Conservation (phyloP, 2,113 vertebrate genomes). For the Ctenomys sociabilis region DNA sequence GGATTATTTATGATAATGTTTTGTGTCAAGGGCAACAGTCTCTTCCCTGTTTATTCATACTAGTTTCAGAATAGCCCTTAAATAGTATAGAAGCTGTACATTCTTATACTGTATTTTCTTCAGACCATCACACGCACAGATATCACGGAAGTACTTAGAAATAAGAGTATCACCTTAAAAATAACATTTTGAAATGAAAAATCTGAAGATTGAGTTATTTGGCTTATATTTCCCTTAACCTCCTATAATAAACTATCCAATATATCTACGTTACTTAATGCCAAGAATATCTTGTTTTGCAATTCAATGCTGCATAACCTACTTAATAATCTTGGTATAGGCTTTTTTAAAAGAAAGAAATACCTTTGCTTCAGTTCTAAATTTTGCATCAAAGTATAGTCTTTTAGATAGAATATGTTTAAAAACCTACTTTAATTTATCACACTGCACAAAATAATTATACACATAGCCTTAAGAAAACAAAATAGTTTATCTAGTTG, state of each 20-base stretch:
- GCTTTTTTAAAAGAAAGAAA: background rate
- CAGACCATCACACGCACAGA: background rate
- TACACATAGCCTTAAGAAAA: slow-evolving; percentile 12
- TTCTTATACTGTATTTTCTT: background rate
- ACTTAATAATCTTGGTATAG: background rate
- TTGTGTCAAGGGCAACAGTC: background rate
- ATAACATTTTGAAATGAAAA: background rate
- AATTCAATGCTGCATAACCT: background rate
- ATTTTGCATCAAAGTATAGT: background rate
- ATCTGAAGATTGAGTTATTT: background rate
- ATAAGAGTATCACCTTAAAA: background rate
- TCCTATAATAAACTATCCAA: background rate
- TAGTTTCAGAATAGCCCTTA: background rate
- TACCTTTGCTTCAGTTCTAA: background rate
- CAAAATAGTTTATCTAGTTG: background rate
- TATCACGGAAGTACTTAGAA: background rate
- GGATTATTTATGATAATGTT: background rate
- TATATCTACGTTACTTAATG: background rate
- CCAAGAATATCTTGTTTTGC: background rate
- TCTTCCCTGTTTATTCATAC: background rate
- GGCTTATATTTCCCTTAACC: background rate
- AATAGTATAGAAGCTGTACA: background rate
- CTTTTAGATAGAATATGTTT: slow-evolving; percentile 7
- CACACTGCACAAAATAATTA: background rate
- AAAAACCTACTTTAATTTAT: background rate